Evolutionary conservation across 2,113 vertebrate species (phyloP).

Genomic region (Pelusios castaneus): DNA sequence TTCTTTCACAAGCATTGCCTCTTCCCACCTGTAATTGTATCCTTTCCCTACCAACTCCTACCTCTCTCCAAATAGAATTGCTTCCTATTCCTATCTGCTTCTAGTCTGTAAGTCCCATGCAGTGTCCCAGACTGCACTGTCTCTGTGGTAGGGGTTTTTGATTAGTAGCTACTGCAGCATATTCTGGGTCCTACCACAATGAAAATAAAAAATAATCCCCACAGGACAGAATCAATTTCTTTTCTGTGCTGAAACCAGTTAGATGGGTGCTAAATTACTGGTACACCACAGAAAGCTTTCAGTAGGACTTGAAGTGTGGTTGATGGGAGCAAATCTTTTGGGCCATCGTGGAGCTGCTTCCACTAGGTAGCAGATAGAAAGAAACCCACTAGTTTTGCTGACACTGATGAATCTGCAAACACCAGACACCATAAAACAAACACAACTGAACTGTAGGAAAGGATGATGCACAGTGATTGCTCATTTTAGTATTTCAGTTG

Average conservation of each 20-base stretch:
- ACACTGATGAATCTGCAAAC: not conserved
- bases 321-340: not conserved
- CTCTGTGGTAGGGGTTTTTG: not conserved
- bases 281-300: not conserved
- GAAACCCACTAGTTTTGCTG: not conserved
- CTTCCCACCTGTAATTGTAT: not conserved
- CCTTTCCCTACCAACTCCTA: not conserved
- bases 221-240: not conserved
- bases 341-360: not conserved
- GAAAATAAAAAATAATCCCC: not conserved
- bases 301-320: not conserved
- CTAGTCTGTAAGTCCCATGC: not conserved
- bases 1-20: not conserved
- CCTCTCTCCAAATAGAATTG: not conserved
- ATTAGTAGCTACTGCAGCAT: not conserved
- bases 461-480: too few species aligned
- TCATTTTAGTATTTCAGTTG: too few species aligned
- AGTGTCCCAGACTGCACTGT: not conserved
- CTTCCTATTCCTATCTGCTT: not conserved
- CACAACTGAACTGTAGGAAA: not conserved
- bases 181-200: not conserved
- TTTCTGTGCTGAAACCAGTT: not conserved
- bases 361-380: not conserved
- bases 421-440: not conserved
- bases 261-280: not conserved